phyloP scores from a whole-genome alignment of 2,888 invertebrate genomes.

The Oxycera nigricornis region DNA sequence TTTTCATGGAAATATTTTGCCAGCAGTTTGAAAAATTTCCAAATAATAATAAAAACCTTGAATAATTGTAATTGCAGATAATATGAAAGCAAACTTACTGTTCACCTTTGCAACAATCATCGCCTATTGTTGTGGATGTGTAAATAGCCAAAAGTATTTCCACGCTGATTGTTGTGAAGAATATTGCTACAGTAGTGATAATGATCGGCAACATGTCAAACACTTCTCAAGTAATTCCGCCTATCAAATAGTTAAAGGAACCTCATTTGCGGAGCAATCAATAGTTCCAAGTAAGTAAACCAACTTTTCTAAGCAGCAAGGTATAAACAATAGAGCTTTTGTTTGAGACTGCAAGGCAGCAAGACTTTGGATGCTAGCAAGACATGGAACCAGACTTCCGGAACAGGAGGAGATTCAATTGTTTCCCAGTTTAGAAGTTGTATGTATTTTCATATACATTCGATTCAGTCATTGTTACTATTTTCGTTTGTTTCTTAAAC shows the following conservation, averaged over 20 bases:
- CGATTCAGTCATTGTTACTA: background rate
- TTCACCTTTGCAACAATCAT: background rate
- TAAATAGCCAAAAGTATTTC: background rate
- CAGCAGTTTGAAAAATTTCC: no score
- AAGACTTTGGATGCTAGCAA: constrained; percentile 75
- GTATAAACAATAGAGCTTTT: background rate
- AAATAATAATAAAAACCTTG: no score
- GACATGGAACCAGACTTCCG: constrained; percentile 76
- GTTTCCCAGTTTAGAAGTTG: constrained; percentile 67
- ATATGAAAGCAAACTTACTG: background rate
- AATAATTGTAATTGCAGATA: background rate
- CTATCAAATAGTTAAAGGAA: constrained; percentile 71
- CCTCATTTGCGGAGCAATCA: background rate
- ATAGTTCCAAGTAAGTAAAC: constrained; percentile 22
- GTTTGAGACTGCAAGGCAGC: constrained; percentile 71
- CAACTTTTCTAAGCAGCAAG: background rate
- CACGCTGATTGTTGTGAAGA: constrained; percentile 47
- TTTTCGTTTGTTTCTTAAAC: background rate
- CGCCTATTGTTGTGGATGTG: background rate
- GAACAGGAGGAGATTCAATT: constrained; percentile 64
- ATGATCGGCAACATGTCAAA: constrained; percentile 55
- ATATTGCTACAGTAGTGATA: constrained; percentile 59
- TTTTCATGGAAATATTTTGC: no score
- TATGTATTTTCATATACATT: background rate
- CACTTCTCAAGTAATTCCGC: constrained; percentile 78